Conservation (phyloP, 92 coral and sea anemone species). For the Epizoanthus ramosus region DNA sequence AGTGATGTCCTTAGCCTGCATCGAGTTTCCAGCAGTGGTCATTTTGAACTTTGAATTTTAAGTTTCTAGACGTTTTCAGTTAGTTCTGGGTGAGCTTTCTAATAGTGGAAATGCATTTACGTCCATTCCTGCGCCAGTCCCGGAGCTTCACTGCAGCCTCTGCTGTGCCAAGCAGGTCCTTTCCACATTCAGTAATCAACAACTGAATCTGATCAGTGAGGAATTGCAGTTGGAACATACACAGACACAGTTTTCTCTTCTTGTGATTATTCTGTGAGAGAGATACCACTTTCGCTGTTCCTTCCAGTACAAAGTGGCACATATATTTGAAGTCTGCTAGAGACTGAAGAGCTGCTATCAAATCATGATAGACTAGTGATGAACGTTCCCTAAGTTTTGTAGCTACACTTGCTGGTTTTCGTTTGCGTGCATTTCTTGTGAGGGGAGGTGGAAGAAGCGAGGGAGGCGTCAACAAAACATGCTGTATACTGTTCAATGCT, state of each 20-base stretch:
- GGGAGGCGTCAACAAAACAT: background rate
- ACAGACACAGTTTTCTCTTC: background rate
- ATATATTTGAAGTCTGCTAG: slow-evolving; percentile 35
- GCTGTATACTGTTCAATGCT: slow-evolving; percentile 6
- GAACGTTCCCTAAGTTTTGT: background rate
- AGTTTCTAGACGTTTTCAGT: background rate
- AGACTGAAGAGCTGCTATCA: slow-evolving; percentile 18
- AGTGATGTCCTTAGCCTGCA: too few relatives aligned
- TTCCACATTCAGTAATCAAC: background rate
- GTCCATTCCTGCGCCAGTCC: slow-evolving; percentile 16
- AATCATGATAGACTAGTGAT: background rate
- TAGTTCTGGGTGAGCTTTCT: slow-evolving; percentile 7
- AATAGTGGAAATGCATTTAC: slow-evolving; percentile 16
- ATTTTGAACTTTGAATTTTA: background rate
- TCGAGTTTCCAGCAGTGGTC: too few relatives aligned
- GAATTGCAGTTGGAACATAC: slow-evolving; percentile 33
- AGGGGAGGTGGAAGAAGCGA: background rate
- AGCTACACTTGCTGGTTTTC: background rate
- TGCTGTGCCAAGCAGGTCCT: background rate
- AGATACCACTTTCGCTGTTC: slow-evolving; percentile 22
- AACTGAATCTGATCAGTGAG: slow-evolving; percentile 2
- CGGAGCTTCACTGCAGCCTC: background rate
- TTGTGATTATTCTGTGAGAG: background rate
- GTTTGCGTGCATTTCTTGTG: background rate
- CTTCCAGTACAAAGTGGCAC: slow-evolving; percentile 36